A percentile compares a stretch with the other conserved stretches of the same genome.
Conservation (phyloP, 2,113 vertebrate species). For the Thermophis baileyi region DNA sequence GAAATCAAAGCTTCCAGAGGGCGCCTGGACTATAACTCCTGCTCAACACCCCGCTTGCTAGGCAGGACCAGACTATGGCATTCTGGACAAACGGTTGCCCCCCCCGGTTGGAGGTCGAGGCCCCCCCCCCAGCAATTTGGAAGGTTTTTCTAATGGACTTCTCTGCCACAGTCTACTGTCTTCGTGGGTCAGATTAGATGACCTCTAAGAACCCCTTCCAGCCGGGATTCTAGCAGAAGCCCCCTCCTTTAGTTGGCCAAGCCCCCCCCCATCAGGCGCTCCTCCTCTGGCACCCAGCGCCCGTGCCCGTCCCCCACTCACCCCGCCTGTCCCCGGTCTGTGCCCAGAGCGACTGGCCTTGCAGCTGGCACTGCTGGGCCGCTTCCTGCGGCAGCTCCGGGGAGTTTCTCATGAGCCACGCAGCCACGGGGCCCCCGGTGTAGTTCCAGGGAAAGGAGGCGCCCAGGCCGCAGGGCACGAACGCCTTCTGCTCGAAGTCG, state of each 20-base stretch:
- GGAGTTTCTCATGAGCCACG: rapidly evolving
- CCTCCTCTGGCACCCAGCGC: too few species aligned
- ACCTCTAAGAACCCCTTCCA: too few species aligned
- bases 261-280: not conserved
- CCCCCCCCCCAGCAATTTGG: too few species aligned
- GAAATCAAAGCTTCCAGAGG: too few species aligned
- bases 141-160: too few species aligned
- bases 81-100: too few species aligned
- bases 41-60: too few species aligned
- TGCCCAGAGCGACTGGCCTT: not conserved
- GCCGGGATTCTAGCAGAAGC: too few species aligned
- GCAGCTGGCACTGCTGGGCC: not conserved
- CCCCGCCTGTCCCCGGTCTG: not conserved
- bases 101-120: too few species aligned
- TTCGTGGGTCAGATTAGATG: too few species aligned
- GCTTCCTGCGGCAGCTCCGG: rapidly evolving
- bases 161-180: not conserved
- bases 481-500: rapidly evolving
- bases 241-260: not conserved
- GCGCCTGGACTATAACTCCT: too few species aligned
- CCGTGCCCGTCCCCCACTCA: not conserved
- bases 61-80: too few species aligned
- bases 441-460: rapidly evolving
- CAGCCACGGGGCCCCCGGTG: rapidly evolving
- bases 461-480: conserved; percentile 34